Conservation (phyloP, 2,888 invertebrate species). For the Rhagophthalmus giganteus region DNA sequence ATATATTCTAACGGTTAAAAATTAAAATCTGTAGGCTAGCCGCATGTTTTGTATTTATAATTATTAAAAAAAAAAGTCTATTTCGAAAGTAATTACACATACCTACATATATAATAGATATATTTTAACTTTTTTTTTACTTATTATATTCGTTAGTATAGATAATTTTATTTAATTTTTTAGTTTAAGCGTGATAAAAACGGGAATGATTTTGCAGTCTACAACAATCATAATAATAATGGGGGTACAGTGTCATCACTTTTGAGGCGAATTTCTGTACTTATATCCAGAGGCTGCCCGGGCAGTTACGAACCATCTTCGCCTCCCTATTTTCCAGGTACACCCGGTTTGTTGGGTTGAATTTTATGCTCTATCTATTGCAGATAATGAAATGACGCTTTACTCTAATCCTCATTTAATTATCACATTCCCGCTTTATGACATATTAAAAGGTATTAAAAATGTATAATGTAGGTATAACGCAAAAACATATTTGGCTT, state of each 20-base stretch:
- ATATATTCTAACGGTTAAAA: too few relatives aligned
- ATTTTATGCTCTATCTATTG: constrained; percentile 7
- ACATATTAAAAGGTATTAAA: too few relatives aligned
- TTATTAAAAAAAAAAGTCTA: too few relatives aligned
- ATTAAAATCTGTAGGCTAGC: too few relatives aligned
- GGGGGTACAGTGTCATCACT: constrained; percentile 51
- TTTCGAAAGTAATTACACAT: too few relatives aligned
- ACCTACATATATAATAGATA: too few relatives aligned
- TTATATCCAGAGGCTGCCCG: constrained; percentile 73
- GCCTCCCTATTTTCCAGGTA: constrained; percentile 74
- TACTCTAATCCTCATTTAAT: too few relatives aligned
- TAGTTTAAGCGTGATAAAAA: constrained; percentile 50
- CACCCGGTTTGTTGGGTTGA: constrained; percentile 42
- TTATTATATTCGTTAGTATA: constrained; percentile 6
- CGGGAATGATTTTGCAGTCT: constrained; percentile 55
- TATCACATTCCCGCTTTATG: too few relatives aligned
- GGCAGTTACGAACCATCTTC: constrained; percentile 71
- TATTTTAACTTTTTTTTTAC: too few relatives aligned
- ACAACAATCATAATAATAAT: constrained; percentile 49
- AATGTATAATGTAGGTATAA: too few relatives aligned
- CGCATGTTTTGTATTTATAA: too few relatives aligned
- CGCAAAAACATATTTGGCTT: too few relatives aligned
- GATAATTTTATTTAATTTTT: constrained; percentile 35
- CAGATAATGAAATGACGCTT: neutral
- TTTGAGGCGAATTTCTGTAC: constrained; percentile 60